Evolutionary conservation across 1,140 invertebrate genomes (phyloP).

Genomic region (Ephestia elutella): DNA sequence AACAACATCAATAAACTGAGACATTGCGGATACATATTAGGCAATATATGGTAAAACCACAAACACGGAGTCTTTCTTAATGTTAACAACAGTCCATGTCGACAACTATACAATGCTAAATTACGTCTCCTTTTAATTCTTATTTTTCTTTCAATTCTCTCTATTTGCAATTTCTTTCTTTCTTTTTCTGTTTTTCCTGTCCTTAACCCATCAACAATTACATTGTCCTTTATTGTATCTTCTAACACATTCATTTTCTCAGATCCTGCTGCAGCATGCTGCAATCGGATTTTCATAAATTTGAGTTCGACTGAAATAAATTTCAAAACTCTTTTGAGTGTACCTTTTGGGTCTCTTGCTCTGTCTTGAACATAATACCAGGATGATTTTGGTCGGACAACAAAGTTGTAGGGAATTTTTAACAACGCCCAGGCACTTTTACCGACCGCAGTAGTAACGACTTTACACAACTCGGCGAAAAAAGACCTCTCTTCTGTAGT

Average conservation of each 20-base stretch:
- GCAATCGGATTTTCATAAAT: slow-evolving; percentile 27
- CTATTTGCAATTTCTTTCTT: slow-evolving; percentile 21
- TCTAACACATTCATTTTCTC: slow-evolving; percentile 26
- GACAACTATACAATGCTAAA: slow-evolving; percentile 34
- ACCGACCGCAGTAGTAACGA: not conserved
- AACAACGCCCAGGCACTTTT: slow-evolving; percentile 23
- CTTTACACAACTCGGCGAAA: not conserved
- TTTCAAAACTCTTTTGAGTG: slow-evolving; percentile 18
- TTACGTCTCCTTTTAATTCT: slow-evolving; percentile 34
- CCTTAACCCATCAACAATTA: slow-evolving; percentile 28
- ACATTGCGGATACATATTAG: slow-evolving; percentile 42
- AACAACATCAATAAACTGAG: slow-evolving; percentile 28
- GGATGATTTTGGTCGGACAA: slow-evolving; percentile 30
- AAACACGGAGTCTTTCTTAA: slow-evolving; percentile 44
- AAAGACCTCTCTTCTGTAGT: not conserved
- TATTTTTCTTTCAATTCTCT: slow-evolving; percentile 23
- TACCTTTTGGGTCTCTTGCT: slow-evolving; percentile 23
- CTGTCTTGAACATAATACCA: slow-evolving; percentile 25
- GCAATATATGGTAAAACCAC: slow-evolving; percentile 46
- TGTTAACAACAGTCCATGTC: slow-evolving; percentile 38
- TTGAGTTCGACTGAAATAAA: slow-evolving; percentile 17
- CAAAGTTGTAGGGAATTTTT: slow-evolving; percentile 13
- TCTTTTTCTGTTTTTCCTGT: slow-evolving; percentile 35
- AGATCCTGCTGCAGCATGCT: slow-evolving; percentile 29
- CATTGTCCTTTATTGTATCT: slow-evolving; percentile 33